Base-by-base conservation (phyloP, 1,140 invertebrate genomes). In the Camponotus floridanus region DNA sequence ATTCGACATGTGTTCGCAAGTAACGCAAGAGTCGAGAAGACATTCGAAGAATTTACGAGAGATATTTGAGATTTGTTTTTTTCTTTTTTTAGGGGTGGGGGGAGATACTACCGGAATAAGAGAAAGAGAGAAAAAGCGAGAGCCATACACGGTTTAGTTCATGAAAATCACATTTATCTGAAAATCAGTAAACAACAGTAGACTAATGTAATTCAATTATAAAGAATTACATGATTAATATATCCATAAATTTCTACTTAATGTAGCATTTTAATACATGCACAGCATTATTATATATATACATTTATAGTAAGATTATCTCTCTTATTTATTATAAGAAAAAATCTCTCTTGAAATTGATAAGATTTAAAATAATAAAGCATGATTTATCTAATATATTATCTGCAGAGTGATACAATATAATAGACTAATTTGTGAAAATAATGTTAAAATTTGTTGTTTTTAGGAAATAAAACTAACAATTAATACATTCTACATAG, bases 21-120 rank as follows among this genome's bases (percentile, higher is more conserved):
- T 3, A 36, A 81, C 33, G 2, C 39, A 42, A 57, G 7, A 67
- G 1, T 61, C 3, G 1, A 26, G 31, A 31, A 5, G 7, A 45
- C n/a, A 3, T n/a, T 5, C n/a, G 0, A 11, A 26, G 42, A 76
- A 11, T 61, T 5, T 64, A 11, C 8, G 13, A 76, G 13, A 7
- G 13, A 39, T 39, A 36, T 39, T 51, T 79, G 11, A 67, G 45
- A 79, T 79, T 26, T 26, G 45, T 76, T 6, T 18, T 9, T 76
- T 18, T 15, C n/a, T 65, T 15, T 39, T 6, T 26, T 26, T 26
- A 26, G 33, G 15, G 33, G 3, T 2, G 33, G 13, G 5, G 15
- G n/a, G 18, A 1, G 31, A 55, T 5, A 13, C 3, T 13, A 21
- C 3, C 9, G 45, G 45, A 11, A 3, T 26, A 26, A 45, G 11